A percentile compares a stretch with the other conserved stretches of the same genome.
phyloP scores from a whole-genome alignment of 2,113 vertebrate species.

The Pholis gunnellus region DNA sequence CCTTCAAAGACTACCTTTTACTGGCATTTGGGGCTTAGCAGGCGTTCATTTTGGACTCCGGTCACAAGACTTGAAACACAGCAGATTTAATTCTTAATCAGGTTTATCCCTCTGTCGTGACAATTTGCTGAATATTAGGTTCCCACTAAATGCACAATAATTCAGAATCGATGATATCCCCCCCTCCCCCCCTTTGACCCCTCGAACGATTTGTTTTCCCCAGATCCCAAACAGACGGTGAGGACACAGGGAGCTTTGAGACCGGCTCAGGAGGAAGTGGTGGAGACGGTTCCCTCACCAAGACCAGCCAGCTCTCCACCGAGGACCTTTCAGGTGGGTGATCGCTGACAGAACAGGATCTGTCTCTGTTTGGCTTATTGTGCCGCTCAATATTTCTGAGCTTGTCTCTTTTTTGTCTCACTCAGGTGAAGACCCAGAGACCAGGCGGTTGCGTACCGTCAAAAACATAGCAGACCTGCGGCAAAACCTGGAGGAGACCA shows the following conservation, averaged over 20 bases:
- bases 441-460: constrained; percentile 90
- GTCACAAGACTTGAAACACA: constrained; percentile 73
- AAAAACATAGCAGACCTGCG: constrained; percentile 97
- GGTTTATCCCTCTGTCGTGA: constrained; percentile 68
- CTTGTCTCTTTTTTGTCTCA: neutral
- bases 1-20: constrained; percentile 58
- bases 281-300: constrained; percentile 88
- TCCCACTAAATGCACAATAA: constrained; percentile 53
- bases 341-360: neutral
- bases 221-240: constrained; percentile 95
- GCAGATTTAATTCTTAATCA: constrained; percentile 69
- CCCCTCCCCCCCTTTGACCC: constrained; percentile 8
- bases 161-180: constrained; percentile 51
- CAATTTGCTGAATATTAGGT: constrained; percentile 60
- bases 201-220: constrained; percentile 42
- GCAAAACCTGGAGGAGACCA: constrained; percentile 97
- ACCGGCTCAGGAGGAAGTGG: constrained; percentile 82
- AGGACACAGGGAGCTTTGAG: constrained; percentile 87
- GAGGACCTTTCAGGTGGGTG: constrained; percentile 92
- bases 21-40: constrained; percentile 55
- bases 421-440: constrained; percentile 93
- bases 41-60: constrained; percentile 34
- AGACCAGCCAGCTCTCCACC: constrained; percentile 87
- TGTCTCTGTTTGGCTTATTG: neutral
- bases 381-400: neutral